phyloP scores from a whole-genome alignment of 1,140 invertebrate genomes.

The Nephila pilipes region DNA sequence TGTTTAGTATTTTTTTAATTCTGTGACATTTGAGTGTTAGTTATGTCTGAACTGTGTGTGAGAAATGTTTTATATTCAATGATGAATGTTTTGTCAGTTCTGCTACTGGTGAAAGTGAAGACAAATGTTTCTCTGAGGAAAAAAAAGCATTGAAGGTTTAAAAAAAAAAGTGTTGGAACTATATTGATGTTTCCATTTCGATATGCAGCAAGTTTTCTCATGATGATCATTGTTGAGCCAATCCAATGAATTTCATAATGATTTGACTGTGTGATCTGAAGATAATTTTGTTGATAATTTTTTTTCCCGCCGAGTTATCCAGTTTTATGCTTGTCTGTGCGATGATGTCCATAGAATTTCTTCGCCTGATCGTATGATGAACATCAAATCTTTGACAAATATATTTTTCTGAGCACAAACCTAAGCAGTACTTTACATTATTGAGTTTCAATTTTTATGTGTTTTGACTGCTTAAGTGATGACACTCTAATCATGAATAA shows the following conservation, averaged over 20 bases:
- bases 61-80: not conserved
- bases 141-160: not conserved
- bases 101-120: not conserved
- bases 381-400: too few relatives aligned
- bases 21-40: not conserved
- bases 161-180: not conserved
- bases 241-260: not conserved
- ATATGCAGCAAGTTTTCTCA: not conserved
- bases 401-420: too few relatives aligned
- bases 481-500: too few relatives aligned
- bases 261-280: not conserved
- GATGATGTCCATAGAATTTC: too few relatives aligned
- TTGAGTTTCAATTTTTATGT: too few relatives aligned
- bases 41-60: not conserved
- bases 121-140: not conserved
- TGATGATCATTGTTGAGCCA: not conserved
- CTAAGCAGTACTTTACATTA: too few relatives aligned
- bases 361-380: too few relatives aligned
- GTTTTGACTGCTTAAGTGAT: too few relatives aligned
- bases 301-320: too few relatives aligned
- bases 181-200: too few relatives aligned
- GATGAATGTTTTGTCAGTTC: not conserved
- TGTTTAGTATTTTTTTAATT: not conserved
- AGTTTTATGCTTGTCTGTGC: too few relatives aligned
- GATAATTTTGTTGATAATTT: not conserved